These are phyloP conservation scores for Patella depressa DNA, from an alignment of 2,888 invertebrate genomes.

Conservation along the genomic window DNA sequence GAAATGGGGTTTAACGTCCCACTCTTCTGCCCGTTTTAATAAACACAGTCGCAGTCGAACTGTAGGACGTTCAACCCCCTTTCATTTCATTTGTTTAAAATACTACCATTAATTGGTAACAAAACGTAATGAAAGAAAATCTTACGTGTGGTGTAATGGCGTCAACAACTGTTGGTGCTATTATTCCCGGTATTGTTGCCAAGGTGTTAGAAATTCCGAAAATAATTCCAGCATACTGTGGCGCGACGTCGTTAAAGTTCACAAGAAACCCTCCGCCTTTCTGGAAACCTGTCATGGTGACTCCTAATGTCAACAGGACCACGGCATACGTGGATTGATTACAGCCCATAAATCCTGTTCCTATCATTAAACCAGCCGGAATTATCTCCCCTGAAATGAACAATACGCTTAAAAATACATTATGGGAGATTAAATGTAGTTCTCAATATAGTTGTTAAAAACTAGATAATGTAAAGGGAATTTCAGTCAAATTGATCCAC, in stretches of 20 bases:
- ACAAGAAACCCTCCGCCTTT: constrained; percentile 59
- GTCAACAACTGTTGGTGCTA: constrained; percentile 60
- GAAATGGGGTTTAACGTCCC: no score
- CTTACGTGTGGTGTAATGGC: constrained; percentile 53
- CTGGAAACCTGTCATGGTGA: constrained; percentile 55
- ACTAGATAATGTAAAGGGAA: no score
- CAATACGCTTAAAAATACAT: no score
- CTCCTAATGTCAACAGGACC: constrained; percentile 50
- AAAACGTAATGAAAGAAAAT: background rate
- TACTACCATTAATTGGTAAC: no score
- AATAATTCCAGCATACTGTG: constrained; percentile 60
- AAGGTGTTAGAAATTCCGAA: constrained; percentile 63
- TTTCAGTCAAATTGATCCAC: no score
- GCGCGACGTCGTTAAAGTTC: constrained; percentile 66
- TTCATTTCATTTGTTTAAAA: no score
- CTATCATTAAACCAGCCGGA: constrained; percentile 53
- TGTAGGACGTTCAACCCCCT: no score
- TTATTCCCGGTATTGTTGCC: constrained; percentile 59
- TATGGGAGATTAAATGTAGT: no score
- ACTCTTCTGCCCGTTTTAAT: no score
- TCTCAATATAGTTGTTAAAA: no score
- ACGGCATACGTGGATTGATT: constrained; percentile 45
- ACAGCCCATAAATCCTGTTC: constrained; percentile 53
- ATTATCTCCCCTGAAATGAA: constrained; percentile 47
- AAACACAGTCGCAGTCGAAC: no score